These are phyloP conservation scores for Gastrophysa polygoni DNA, from an alignment of 2,888 invertebrate genomes.

Conservation along the genomic window DNA sequence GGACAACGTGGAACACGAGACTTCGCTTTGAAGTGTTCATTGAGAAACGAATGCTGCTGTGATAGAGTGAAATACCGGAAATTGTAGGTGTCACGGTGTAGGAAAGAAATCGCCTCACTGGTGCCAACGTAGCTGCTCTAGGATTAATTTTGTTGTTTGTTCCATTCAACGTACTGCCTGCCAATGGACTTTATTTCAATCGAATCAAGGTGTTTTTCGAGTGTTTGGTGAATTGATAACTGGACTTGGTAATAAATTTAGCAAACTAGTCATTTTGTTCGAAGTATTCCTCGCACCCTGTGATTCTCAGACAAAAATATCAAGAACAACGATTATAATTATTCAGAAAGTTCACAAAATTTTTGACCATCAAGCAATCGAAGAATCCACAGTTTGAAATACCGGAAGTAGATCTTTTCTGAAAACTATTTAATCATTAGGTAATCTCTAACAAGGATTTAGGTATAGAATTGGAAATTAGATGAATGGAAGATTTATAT, in stretches of 20 bases:
- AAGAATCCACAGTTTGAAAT: not conserved
- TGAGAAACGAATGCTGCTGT: slow-evolving; percentile 38
- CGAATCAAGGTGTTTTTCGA: slow-evolving; percentile 17
- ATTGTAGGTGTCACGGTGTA: slow-evolving; percentile 48
- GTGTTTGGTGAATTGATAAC: too few relatives aligned
- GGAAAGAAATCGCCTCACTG: slow-evolving; percentile 48
- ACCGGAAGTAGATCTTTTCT: not conserved
- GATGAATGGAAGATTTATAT: slow-evolving; percentile 14
- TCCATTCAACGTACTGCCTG: slow-evolving; percentile 24
- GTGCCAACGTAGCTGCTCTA: slow-evolving; percentile 45
- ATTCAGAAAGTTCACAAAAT: not conserved
- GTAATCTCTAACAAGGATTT: slow-evolving; percentile 9
- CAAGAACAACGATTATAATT: slow-evolving; percentile 16
- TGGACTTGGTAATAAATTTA: slow-evolving; percentile 12
- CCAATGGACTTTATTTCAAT: slow-evolving; percentile 27
- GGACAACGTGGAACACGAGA: slow-evolving; percentile 51
- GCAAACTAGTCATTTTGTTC: slow-evolving; percentile 30
- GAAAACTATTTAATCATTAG: not conserved
- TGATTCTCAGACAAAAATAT: slow-evolving; percentile 19
- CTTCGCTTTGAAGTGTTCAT: slow-evolving; percentile 48
- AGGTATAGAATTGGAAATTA: slow-evolving; percentile 19
- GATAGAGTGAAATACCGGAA: slow-evolving; percentile 47
- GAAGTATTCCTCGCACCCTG: slow-evolving; percentile 23
- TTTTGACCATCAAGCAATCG: not conserved
- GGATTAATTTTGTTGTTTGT: slow-evolving; percentile 18